Percentiles rank a stretch among this genome's conserved stretches.
These are phyloP conservation scores for Trichomalopsis sarcophagae DNA, from an alignment of 1,140 invertebrate species.

Conservation along the genomic window DNA sequence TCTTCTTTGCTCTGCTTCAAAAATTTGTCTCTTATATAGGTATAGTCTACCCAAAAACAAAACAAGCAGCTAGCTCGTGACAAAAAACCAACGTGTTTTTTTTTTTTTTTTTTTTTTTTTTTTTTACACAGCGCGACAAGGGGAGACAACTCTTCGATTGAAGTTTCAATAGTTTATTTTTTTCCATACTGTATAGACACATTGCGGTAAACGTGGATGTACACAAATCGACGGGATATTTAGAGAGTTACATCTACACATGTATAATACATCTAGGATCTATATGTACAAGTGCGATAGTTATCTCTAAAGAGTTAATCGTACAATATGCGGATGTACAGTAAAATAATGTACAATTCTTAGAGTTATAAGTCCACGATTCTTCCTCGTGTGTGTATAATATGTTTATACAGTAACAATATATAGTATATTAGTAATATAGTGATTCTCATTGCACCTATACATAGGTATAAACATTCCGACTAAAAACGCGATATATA, in stretches of 20 bases:
- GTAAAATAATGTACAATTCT: constrained; percentile 36
- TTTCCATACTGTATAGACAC: neutral
- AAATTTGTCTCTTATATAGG: neutral
- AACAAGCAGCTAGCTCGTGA: constrained; percentile 11
- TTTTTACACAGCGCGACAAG: constrained; percentile 1
- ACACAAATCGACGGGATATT: constrained; percentile 20
- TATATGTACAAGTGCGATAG: constrained; percentile 41
- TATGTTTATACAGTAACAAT: too few relatives aligned
- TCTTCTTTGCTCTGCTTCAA: too few relatives aligned
- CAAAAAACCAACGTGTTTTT: neutral
- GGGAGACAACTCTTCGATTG: constrained; percentile 7
- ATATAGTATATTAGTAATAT: neutral
- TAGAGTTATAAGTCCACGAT: neutral
- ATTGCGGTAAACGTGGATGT: constrained; percentile 18
- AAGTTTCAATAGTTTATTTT: constrained; percentile 39
- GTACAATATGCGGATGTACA: neutral
- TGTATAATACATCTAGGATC: constrained; percentile 41
- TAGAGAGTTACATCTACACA: constrained; percentile 19
- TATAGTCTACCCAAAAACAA: neutral
- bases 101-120: neutral
- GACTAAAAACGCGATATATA: constrained; percentile 4
- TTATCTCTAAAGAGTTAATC: neutral
- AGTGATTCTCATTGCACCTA: neutral
- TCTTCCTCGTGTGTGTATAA: neutral
- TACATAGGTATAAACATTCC: constrained; percentile 10